A percentile compares a stretch with the other conserved stretches of the same genome.
Conservation (phyloP, 1,140 invertebrate species). For the Drosophila bipectinata region DNA sequence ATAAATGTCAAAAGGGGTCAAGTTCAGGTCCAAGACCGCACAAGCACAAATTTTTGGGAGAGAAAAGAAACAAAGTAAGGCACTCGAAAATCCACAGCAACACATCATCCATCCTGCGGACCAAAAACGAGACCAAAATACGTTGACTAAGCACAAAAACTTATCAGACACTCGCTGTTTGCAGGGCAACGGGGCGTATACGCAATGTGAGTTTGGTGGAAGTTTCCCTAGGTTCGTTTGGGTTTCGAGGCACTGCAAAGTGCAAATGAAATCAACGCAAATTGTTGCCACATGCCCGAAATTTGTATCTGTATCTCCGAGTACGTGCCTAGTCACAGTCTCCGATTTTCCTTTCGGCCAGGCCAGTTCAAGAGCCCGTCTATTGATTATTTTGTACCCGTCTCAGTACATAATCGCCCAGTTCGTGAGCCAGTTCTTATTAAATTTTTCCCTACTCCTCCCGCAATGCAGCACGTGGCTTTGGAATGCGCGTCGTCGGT, state of each 20-base stretch:
- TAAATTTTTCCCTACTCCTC: conserved; percentile 48
- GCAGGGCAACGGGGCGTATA: conserved; percentile 40
- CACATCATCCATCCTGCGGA: conserved; percentile 4
- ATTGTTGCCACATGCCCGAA: conserved; percentile 72
- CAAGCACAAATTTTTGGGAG: conserved; percentile 17
- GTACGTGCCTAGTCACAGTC: conserved; percentile 54
- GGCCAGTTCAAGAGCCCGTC: conserved; percentile 34
- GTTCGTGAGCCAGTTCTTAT: conserved; percentile 50
- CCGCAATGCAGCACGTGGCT: conserved; percentile 89
- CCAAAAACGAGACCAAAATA: conserved; percentile 5
- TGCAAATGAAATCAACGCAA: conserved; percentile 80
- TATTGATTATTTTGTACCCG: conserved; percentile 63
- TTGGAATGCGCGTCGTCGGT: conserved; percentile 96
- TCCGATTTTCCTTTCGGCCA: conserved; percentile 7
- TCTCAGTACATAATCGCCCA: conserved; percentile 46
- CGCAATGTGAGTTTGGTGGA: conserved; percentile 37
- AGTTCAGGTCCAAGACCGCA: conserved; percentile 21
- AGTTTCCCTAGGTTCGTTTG: conserved; percentile 10
- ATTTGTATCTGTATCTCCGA: conserved; percentile 56
- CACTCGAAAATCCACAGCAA: conserved; percentile 26
- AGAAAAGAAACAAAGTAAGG: conserved; percentile 23
- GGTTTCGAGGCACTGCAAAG: conserved; percentile 58
- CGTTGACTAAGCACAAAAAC: conserved; percentile 60
- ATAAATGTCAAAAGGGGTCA: conserved; percentile 47
- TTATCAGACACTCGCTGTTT: conserved; percentile 30